Evolutionary conservation across 2,113 vertebrate species (phyloP).

Genomic region (Centropus unirufus): DNA sequence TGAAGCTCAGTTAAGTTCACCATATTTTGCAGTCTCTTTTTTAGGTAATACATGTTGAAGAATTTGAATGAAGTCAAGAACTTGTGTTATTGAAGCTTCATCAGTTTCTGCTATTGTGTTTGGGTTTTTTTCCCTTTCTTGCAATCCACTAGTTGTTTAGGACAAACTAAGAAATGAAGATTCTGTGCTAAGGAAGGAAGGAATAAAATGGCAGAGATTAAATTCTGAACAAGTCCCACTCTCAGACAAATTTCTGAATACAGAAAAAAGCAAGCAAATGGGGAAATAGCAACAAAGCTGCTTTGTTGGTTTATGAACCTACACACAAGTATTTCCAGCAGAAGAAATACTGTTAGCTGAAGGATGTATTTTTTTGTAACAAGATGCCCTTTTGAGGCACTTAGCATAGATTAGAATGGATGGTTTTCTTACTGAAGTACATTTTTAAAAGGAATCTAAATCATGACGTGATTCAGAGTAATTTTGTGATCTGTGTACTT

Average conservation of each 20-base stretch:
- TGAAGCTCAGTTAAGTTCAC: neutral
- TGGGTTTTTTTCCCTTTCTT: neutral
- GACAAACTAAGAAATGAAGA: neutral
- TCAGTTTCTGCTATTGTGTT: neutral
- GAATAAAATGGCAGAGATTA: neutral
- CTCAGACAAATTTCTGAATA: neutral
- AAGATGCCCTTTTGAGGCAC: neutral
- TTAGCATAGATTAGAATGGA: neutral
- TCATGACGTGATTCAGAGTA: neutral
- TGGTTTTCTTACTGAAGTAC: neutral
- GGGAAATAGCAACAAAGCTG: neutral
- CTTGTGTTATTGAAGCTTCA: neutral
- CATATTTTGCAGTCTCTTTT: neutral
- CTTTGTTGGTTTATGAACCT: neutral
- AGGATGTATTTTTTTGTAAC: neutral
- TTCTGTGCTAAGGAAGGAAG: neutral
- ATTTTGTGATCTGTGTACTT: neutral
- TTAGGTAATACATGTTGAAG: neutral
- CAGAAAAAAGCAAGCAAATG: neutral
- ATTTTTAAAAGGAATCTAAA: neutral
- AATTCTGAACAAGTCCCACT: neutral
- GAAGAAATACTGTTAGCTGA: neutral
- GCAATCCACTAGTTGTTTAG: neutral
- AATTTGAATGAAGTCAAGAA: neutral
- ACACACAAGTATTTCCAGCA: neutral